Conservation (phyloP, 2,113 vertebrate genomes). For the Propithecus coquereli region DNA sequence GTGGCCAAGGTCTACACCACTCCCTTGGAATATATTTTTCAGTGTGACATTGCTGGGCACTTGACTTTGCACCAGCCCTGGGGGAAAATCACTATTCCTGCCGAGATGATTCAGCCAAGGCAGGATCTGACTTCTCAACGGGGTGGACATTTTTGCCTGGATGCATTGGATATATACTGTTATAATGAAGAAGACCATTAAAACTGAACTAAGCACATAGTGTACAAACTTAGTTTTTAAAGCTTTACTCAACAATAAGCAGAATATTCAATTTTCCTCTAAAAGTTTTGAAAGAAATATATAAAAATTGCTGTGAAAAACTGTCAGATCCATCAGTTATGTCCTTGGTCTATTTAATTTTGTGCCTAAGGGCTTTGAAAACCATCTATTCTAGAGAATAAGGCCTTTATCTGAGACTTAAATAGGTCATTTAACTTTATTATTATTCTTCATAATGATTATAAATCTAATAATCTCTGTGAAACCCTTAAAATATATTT, state of each 20-base stretch:
- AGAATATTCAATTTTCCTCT: not conserved
- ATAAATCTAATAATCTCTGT: slow-evolving; percentile 59
- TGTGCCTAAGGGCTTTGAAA: slow-evolving; percentile 43
- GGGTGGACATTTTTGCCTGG: not conserved
- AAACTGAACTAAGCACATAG: not conserved
- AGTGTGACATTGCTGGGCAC: not conserved
- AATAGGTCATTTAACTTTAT: slow-evolving; percentile 62
- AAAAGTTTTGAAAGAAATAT: slow-evolving; percentile 50
- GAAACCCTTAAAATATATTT: slow-evolving; percentile 60
- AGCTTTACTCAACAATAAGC: not conserved
- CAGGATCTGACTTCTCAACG: fast-evolving
- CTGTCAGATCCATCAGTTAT: not conserved
- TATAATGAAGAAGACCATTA: not conserved
- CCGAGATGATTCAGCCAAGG: fast-evolving
- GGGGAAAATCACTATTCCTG: fast-evolving
- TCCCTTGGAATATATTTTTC: not conserved
- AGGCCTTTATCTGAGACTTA: slow-evolving; percentile 34
- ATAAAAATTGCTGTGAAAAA: slow-evolving; percentile 11
- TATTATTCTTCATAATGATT: slow-evolving; percentile 64
- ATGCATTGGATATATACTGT: not conserved
- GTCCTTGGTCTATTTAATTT: slow-evolving; percentile 51
- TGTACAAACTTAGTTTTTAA: not conserved
- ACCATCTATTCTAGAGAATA: slow-evolving; percentile 51
- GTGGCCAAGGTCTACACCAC: not conserved
- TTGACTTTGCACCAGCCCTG: not conserved